phyloP scores from a whole-genome alignment of 2,797 vertebrate genomes.

The Geotrypetes seraphini region DNA sequence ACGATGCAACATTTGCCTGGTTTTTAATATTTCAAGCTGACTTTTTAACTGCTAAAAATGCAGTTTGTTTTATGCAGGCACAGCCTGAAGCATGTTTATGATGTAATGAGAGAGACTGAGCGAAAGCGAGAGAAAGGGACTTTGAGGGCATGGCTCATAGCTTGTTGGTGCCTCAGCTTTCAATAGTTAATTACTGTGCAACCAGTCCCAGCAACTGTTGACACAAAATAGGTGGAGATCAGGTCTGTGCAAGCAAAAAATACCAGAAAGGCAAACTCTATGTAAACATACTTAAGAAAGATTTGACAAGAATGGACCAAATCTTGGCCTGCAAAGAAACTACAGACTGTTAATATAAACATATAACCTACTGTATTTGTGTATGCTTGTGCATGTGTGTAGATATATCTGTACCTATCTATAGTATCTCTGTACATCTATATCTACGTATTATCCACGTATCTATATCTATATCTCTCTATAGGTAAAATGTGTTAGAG shows the following conservation, averaged over 20 bases:
- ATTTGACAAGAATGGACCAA: slow-evolving; percentile 55
- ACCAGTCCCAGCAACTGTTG: slow-evolving; percentile 62
- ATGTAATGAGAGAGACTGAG: too few relatives aligned
- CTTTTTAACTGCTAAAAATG: slow-evolving; percentile 52
- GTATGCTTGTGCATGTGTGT: too few relatives aligned
- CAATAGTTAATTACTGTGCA: slow-evolving; percentile 43
- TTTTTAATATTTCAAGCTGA: slow-evolving; percentile 37
- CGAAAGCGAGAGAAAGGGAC: slow-evolving; percentile 30
- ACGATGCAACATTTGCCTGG: slow-evolving; percentile 35
- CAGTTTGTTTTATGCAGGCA: slow-evolving; percentile 50
- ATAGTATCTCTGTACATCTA: too few relatives aligned
- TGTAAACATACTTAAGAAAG: slow-evolving; percentile 56
- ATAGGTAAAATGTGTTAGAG: too few relatives aligned
- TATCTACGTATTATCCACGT: too few relatives aligned
- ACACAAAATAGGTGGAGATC: slow-evolving; percentile 74
- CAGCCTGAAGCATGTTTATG: slow-evolving; percentile 58
- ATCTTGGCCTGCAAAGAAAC: slow-evolving; percentile 45
- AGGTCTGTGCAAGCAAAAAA: slow-evolving; percentile 79
- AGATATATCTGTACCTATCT: too few relatives aligned
- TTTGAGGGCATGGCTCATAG: slow-evolving; percentile 45
- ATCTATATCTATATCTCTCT: too few relatives aligned
- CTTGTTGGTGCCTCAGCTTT: slow-evolving; percentile 13
- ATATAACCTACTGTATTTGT: too few relatives aligned
- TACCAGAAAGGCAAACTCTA: slow-evolving; percentile 70
- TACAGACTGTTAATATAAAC: slow-evolving; percentile 9